phyloP scores from a whole-genome alignment of 2,113 vertebrate species.

The Dipodomys merriami region DNA sequence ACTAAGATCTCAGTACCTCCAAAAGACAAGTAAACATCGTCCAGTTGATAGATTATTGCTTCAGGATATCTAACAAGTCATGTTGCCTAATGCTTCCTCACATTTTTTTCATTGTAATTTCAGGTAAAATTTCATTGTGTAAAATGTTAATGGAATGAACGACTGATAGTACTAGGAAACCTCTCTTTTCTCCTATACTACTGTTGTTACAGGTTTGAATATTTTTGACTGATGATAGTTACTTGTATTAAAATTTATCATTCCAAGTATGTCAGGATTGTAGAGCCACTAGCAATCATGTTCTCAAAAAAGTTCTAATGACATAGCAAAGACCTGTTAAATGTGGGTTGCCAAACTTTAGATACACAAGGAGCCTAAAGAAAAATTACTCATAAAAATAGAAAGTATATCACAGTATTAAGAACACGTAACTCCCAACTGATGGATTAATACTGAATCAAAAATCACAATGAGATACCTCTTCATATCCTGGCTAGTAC shows the following conservation, averaged over 20 bases:
- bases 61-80: background rate
- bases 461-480: background rate
- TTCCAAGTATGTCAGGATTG: background rate
- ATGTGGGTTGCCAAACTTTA: background rate
- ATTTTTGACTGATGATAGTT: background rate
- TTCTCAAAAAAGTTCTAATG: constrained; percentile 32
- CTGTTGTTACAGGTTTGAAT: background rate
- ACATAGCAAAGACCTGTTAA: background rate
- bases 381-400: background rate
- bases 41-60: background rate
- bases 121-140: constrained; percentile 15
- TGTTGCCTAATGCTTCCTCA: background rate
- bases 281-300: background rate
- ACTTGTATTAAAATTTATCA: background rate
- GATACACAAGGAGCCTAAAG: background rate
- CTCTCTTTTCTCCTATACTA: background rate
- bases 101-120: constrained; percentile 27
- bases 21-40: background rate
- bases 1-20: no score
- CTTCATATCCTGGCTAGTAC: background rate
- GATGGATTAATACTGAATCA: constrained; percentile 29
- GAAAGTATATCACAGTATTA: constrained; percentile 19
- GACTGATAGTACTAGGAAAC: background rate
- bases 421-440: constrained; percentile 29
- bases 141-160: constrained; percentile 22